A percentile compares a stretch with the other conserved stretches of the same genome.
These are phyloP conservation scores for Corythornis cristatus DNA, from an alignment of 2,113 vertebrate genomes.

Conservation along the genomic window DNA sequence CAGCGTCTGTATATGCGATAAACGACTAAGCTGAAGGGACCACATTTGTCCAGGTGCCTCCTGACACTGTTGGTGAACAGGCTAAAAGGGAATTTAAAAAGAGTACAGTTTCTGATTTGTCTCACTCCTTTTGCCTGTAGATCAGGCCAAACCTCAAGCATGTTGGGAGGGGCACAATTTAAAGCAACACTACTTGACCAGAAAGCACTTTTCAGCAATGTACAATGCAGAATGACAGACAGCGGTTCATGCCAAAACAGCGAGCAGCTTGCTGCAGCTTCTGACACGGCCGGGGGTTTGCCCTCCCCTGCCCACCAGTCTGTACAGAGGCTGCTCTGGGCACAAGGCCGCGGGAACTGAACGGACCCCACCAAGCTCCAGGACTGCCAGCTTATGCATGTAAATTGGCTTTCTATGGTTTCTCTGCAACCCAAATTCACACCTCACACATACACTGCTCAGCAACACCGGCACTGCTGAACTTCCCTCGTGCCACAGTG, in stretches of 20 bases:
- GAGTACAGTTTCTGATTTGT: conserved; percentile 78
- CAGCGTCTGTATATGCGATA: conserved; percentile 8
- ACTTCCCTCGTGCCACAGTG: conserved; percentile 7
- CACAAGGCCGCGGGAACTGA: conserved; percentile 3
- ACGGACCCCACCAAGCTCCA: conserved; percentile 5
- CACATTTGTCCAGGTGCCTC: conserved; percentile 71
- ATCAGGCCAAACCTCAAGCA: conserved; percentile 89
- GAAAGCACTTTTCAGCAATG: conserved; percentile 62
- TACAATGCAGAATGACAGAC: conserved; percentile 70
- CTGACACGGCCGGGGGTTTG: conserved; percentile 17
- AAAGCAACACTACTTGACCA: conserved; percentile 77
- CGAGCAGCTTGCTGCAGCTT: conserved; percentile 65
- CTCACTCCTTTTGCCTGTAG: conserved; percentile 85
- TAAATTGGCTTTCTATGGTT: neutral
- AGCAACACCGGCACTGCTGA: neutral
- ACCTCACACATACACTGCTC: neutral
- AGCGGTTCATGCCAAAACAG: conserved; percentile 50
- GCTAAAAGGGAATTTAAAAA: conserved; percentile 78
- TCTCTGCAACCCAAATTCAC: conserved; percentile 22
- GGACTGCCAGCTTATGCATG: conserved; percentile 35
- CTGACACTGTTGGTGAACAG: conserved; percentile 71
- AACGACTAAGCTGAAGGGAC: neutral
- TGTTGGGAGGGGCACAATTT: conserved; percentile 87
- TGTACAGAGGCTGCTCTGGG: conserved; percentile 9
- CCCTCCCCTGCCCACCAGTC: conserved; percentile 49